A percentile compares a stretch with the other conserved stretches of the same genome.
These are phyloP conservation scores for Melanostoma mellinum DNA, from an alignment of 2,888 invertebrate genomes.

Conservation along the genomic window DNA sequence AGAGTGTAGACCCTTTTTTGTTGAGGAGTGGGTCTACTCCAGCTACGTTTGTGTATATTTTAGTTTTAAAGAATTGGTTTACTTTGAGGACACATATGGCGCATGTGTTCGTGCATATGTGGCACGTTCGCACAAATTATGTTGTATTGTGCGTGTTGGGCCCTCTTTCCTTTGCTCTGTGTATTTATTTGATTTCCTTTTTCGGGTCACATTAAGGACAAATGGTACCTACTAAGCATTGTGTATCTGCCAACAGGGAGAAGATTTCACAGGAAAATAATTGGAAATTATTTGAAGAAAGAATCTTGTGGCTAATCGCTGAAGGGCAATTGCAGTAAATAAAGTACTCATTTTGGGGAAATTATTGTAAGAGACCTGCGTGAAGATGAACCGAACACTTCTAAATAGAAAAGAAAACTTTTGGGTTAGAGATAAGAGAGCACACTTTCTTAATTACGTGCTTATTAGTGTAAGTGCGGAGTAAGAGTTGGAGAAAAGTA, in stretches of 20 bases:
- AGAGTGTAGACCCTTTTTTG: neutral
- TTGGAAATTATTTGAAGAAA: slow-evolving; percentile 60
- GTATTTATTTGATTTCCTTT: slow-evolving; percentile 5
- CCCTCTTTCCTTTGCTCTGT: slow-evolving; percentile 27
- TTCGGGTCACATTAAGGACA: slow-evolving; percentile 35
- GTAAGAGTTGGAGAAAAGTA: too few relatives aligned
- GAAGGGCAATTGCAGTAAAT: too few relatives aligned
- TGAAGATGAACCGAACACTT: too few relatives aligned
- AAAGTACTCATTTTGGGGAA: too few relatives aligned
- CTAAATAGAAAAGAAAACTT: too few relatives aligned
- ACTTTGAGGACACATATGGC: slow-evolving; percentile 27
- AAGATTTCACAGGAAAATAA: slow-evolving; percentile 48
- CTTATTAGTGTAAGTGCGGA: too few relatives aligned
- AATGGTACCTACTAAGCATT: neutral
- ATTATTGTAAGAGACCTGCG: too few relatives aligned
- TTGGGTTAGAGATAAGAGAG: too few relatives aligned
- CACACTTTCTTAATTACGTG: too few relatives aligned
- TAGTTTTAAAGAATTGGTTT: slow-evolving; percentile 37
- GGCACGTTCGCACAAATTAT: slow-evolving; percentile 47
- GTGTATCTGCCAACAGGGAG: slow-evolving; percentile 14
- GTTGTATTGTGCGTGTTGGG: slow-evolving; percentile 50
- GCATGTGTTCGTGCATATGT: slow-evolving; percentile 20
- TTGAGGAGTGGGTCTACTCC: slow-evolving; percentile 26
- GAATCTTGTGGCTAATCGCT: slow-evolving; percentile 14
- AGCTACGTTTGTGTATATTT: slow-evolving; percentile 26